Evolutionary conservation across 2,888 invertebrate genomes (phyloP), one percentile per base, ranked within the genome.

Genomic region (Drosophila algonquin): DNA sequence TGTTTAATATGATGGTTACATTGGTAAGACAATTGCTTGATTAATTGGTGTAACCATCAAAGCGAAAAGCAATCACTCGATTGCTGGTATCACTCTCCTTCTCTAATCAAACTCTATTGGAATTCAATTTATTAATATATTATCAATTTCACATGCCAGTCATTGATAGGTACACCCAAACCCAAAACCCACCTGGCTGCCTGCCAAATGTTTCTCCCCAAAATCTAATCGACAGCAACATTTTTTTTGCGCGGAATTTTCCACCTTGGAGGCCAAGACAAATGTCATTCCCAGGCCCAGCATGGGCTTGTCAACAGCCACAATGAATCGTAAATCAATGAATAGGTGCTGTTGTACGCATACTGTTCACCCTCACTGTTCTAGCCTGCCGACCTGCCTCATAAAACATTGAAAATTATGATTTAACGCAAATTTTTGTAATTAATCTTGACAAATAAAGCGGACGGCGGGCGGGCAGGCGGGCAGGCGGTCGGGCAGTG

Each of bases 401-500:
- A 68, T 84, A 76, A 82, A 74, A 77, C 77, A 75, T 73, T 76
- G 68, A 81, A 80, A 87, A 87, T 87, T 76, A 84, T 85, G 87
- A 84, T 87, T 85, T 84, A 84, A 80, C 80, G 87, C 87, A 84
- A 87, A 87, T 84, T 84, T 72, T 81, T 79, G 80, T 85, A 85
- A 85, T 85, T 85, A 85, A 85, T 85, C 87, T 87, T 87, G 85
- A 87, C 85, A 85, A 87, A 87, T 85, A 84, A 84, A 87, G 80
- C 76, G 74, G 63, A 48, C 63, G 59, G 74, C 64, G 56, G 63
- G 72, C 48, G 4, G 32, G 32, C 32, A 21, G 47, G 65, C 63
- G 30, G 24, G 21, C 21, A 2, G 21, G 21, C 2, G 3, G 24
- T 24, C 24, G 24, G 24, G 3, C 24, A 24, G 24, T 24, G 21